Evolutionary conservation across 2,797 vertebrate genomes (phyloP).

Genomic region (Apogon hyalosoma): DNA sequence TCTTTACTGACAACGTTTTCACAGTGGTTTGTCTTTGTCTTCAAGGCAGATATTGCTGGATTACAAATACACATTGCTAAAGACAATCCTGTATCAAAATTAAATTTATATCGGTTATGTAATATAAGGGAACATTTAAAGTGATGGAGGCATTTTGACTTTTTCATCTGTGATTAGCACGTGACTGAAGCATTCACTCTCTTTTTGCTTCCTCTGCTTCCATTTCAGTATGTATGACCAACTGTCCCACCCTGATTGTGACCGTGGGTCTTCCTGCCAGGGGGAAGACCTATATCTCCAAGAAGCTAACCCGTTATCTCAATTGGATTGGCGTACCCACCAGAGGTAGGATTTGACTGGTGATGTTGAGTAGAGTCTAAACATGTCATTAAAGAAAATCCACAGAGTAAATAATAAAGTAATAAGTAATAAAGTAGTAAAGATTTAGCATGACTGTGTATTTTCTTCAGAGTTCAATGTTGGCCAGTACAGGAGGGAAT

Average conservation of each 20-base stretch:
- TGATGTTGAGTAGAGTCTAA: background rate
- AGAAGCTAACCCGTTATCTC: slow-evolving; percentile 97
- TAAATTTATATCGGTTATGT: background rate
- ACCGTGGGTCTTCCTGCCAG: slow-evolving; percentile 97
- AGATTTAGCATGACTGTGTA: background rate
- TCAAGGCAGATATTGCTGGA: background rate
- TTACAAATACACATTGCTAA: slow-evolving; percentile 16
- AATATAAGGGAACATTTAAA: background rate
- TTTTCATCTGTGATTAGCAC: slow-evolving; percentile 5
- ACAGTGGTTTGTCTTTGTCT: background rate
- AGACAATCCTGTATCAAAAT: slow-evolving; percentile 20
- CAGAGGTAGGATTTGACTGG: slow-evolving; percentile 83
- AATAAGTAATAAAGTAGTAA: background rate
- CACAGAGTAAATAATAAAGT: too few relatives aligned
- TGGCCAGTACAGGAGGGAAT: slow-evolving; percentile 94
- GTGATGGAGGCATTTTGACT: background rate
- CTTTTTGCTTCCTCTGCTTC: background rate
- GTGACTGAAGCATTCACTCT: background rate
- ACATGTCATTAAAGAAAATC: background rate
- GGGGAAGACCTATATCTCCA: slow-evolving; percentile 98
- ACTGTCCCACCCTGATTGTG: slow-evolving; percentile 97
- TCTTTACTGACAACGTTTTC: slow-evolving; percentile 18
- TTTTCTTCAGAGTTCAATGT: slow-evolving; percentile 94
- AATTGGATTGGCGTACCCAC: slow-evolving; percentile 99
- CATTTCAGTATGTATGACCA: slow-evolving; percentile 95